phyloP scores from a whole-genome alignment of 2,113 vertebrate genomes.

The Oreocharis arfaki region DNA sequence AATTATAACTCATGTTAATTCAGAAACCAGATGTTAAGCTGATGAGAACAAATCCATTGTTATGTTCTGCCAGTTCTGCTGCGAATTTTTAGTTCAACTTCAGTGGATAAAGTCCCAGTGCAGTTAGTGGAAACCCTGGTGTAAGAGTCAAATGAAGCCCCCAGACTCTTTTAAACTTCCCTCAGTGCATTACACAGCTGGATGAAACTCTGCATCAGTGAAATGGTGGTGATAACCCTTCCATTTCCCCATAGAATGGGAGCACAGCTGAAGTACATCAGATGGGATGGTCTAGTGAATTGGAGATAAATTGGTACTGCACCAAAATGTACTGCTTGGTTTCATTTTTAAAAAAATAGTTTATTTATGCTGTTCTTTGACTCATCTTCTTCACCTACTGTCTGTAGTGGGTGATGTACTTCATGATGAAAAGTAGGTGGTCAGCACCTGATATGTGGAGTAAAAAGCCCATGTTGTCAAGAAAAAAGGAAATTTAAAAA shows the following conservation, averaged over 20 bases:
- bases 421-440: not conserved
- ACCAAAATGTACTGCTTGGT: not conserved
- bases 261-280: not conserved
- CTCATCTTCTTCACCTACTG: not conserved
- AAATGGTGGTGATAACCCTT: not conserved
- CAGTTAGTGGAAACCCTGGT: not conserved
- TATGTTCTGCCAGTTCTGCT: not conserved
- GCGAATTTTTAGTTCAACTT: not conserved
- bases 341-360: rapidly evolving
- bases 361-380: not conserved
- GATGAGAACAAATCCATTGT: not conserved
- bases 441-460: not conserved
- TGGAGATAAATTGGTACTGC: not conserved
- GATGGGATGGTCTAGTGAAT: not conserved
- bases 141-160: not conserved
- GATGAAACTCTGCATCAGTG: not conserved
- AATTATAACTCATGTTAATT: constrained; percentile 16
- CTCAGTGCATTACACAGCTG: rapidly evolving
- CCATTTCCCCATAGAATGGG: not conserved
- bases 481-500: not conserved
- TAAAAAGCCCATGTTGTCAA: not conserved
- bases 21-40: constrained; percentile 27
- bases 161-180: not conserved
- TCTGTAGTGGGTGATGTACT: not conserved
- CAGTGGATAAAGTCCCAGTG: not conserved